A percentile compares a stretch with the other conserved stretches of the same genome.
Conservation (phyloP, 2,113 vertebrate genomes). For the Boleophthalmus pectinirostris region DNA sequence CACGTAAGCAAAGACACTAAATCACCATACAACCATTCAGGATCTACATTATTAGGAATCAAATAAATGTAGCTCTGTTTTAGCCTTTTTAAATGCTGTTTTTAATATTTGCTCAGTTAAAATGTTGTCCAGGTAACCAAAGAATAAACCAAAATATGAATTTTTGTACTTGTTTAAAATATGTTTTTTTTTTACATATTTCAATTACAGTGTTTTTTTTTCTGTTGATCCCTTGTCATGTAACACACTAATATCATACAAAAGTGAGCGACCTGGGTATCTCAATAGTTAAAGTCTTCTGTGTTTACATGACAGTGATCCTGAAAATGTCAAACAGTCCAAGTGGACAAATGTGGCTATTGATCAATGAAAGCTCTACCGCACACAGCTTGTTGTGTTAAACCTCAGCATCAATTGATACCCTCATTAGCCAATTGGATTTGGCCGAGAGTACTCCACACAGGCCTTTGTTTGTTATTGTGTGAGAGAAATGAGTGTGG, state of each 20-base stretch:
- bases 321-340: conserved; percentile 70
- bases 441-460: conserved; percentile 51
- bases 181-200: not conserved
- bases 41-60: not conserved
- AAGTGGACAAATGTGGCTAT: conserved; percentile 68
- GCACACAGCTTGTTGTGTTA: conserved; percentile 20
- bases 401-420: conserved; percentile 69
- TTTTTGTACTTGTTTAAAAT: not conserved
- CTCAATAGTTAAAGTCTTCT: conserved; percentile 63
- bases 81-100: no score
- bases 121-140: not conserved
- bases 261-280: conserved; percentile 61
- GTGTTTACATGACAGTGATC: conserved; percentile 66
- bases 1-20: conserved; percentile 2
- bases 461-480: conserved; percentile 73
- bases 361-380: conserved; percentile 59
- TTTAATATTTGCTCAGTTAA: not conserved
- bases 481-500: conserved; percentile 66
- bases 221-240: not conserved
- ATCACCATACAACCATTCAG: conserved; percentile 31
- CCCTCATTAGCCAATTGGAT: conserved; percentile 61
- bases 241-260: conserved; percentile 51
- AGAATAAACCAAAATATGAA: not conserved
- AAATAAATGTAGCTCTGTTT: not conserved
- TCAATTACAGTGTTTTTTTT: not conserved